Evolutionary conservation across 2,888 invertebrate genomes (phyloP).

Genomic region (Endomychus coccineus): DNA sequence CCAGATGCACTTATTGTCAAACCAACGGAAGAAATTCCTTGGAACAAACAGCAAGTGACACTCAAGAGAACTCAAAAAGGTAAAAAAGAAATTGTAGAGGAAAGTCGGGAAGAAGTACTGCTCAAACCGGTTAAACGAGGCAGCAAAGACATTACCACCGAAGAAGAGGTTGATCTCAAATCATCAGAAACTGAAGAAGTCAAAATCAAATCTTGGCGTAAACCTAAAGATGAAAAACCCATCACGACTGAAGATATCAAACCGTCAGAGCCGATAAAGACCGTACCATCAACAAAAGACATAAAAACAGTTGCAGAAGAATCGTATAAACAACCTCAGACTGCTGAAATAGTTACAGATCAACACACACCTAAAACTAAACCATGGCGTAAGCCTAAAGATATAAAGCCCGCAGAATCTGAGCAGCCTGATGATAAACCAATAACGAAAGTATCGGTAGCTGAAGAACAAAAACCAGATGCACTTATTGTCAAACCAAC

Average conservation of each 20-base stretch:
- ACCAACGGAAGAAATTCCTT: too few relatives aligned
- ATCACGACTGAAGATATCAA: slow-evolving; percentile 11
- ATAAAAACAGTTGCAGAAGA: slow-evolving; percentile 6
- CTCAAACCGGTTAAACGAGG: slow-evolving; percentile 37
- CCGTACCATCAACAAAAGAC: neutral
- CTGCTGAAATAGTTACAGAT: neutral
- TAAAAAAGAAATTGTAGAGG: slow-evolving; percentile 39
- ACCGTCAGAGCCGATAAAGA: slow-evolving; percentile 12
- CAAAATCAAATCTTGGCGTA: slow-evolving; percentile 15
- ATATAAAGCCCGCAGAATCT: slow-evolving; percentile 6
- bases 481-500: slow-evolving; percentile 9
- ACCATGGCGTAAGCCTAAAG: neutral
- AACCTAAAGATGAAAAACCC: slow-evolving; percentile 8
- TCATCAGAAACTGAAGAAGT: slow-evolving; percentile 14
- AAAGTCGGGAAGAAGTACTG: slow-evolving; percentile 36
- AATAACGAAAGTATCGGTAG: slow-evolving; percentile 12
- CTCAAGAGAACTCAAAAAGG: slow-evolving; percentile 46
- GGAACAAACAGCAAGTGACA: slow-evolving; percentile 58
- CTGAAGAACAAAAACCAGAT: slow-evolving; percentile 7
- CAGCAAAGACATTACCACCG: too few relatives aligned
- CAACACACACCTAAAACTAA: slow-evolving; percentile 1
- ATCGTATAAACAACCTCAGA: neutral
- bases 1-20: too few relatives aligned
- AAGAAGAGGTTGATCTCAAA: too few relatives aligned
- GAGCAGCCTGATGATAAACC: slow-evolving; percentile 5